These are phyloP conservation scores for Sapayoa aenigma DNA, from an alignment of 2,113 vertebrate species.

Conservation along the genomic window DNA sequence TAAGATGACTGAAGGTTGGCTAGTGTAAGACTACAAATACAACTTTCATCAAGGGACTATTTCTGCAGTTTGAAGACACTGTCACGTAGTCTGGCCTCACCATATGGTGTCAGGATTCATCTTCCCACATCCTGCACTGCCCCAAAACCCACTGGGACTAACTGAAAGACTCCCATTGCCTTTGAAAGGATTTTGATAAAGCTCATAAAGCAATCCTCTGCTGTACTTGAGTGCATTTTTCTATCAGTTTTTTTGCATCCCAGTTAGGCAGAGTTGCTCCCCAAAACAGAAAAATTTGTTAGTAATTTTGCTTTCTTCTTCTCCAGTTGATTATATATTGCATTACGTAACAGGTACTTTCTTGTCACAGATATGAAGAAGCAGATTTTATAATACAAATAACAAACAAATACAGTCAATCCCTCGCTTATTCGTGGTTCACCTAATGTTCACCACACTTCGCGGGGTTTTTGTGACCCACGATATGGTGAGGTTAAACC, in stretches of 20 bases:
- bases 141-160: neutral
- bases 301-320: neutral
- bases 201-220: neutral
- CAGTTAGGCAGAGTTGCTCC: neutral
- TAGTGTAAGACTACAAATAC: neutral
- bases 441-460: too few relatives aligned
- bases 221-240: neutral
- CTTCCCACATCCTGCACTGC: neutral
- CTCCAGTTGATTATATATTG: neutral
- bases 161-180: neutral
- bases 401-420: too few relatives aligned
- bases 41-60: neutral
- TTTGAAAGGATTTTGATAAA: neutral
- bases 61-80: neutral
- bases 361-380: neutral
- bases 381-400: neutral
- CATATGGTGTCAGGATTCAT: neutral
- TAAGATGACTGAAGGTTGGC: neutral
- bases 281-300: neutral
- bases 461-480: too few relatives aligned
- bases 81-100: neutral
- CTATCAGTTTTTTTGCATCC: neutral
- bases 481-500: too few relatives aligned
- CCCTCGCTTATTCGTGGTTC: too few relatives aligned
- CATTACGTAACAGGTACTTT: neutral